phyloP scores from a whole-genome alignment of 2,113 vertebrate species.

The Ceratotherium simum region DNA sequence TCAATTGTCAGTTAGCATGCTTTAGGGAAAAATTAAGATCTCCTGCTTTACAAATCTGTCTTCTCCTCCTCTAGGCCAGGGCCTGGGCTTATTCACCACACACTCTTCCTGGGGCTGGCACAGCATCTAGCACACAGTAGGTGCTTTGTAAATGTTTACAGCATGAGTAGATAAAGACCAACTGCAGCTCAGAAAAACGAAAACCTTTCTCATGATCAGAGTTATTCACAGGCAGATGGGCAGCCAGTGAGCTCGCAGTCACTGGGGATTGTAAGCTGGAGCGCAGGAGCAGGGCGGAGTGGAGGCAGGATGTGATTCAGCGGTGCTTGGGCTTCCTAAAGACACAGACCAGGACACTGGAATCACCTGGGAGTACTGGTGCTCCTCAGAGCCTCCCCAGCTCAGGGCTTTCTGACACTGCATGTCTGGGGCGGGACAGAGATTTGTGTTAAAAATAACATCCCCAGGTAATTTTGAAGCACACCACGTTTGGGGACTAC shows the following conservation, averaged over 20 bases:
- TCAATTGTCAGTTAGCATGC: not conserved
- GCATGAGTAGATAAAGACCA: not conserved
- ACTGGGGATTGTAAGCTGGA: not conserved
- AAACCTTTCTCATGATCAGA: not conserved
- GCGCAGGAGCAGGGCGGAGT: not conserved
- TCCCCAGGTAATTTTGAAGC: not conserved
- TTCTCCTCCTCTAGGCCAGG: not conserved
- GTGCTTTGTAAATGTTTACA: not conserved
- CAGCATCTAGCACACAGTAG: not conserved
- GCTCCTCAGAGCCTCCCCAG: not conserved
- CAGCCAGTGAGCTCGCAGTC: not conserved
- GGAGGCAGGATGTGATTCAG: not conserved
- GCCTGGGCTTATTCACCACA: not conserved
- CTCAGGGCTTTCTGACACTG: not conserved
- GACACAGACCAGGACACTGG: not conserved
- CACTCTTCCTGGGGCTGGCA: not conserved
- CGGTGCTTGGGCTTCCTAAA: not conserved
- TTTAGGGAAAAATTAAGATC: not conserved
- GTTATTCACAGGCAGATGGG: not conserved
- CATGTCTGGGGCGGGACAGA: not conserved
- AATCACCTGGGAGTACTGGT: not conserved
- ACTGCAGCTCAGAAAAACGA: not conserved
- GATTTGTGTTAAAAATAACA: not conserved
- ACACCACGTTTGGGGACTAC: not conserved
- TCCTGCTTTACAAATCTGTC: not conserved